Evolutionary conservation across 64 coral and sea anemone genomes (phyloP), one percentile per base, ranked within the genome.

Genomic region (Stylophora pistillata): DNA sequence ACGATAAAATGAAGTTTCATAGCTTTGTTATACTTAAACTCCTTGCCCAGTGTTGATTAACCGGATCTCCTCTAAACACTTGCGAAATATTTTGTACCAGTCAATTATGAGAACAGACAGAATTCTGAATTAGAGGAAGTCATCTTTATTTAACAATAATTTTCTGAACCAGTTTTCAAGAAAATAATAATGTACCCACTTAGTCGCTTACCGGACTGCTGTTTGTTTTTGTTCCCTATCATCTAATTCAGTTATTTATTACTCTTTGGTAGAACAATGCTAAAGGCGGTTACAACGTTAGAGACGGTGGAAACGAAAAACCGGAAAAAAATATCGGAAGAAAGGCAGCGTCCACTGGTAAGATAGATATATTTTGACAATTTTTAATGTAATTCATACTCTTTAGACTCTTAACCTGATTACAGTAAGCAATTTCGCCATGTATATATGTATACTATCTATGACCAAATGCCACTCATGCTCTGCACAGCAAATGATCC

Each of bases 241-340:
- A 60, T 21, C 5, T 64, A 9, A 23, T 7, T 23, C 23, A 64
- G 12, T 77, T 47, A 10, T 20, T 55, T 23, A 13, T 10, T 54
- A 53, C 20, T 56, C 11, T 65, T 53, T n/a, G 13, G 5, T 41
- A 84, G 80, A 84, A 84, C 20, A 84, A 84, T 27, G 62, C 61
- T 28, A 84, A 84, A 68, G 80, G 60, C 47, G 80, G 80, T 4
- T 84, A 84, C 23, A 84, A 84, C 61, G 80, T 84, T 13, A 61
- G 80, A 53, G 80, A 84, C 59, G 69, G 80, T 25, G 32, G 37
- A 6, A 84, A 23, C 20, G 53, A 27, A 17, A 84, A 60, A 60
- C 15, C 34, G 80, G 3, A 62, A 84, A 15, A 69, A 84, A 25
- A 84, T 84, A 52, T 3, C 23, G 0, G 60, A 84, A 37, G 69